Base-by-base conservation (phyloP, 1,140 invertebrate species). In the Sipha flava region DNA sequence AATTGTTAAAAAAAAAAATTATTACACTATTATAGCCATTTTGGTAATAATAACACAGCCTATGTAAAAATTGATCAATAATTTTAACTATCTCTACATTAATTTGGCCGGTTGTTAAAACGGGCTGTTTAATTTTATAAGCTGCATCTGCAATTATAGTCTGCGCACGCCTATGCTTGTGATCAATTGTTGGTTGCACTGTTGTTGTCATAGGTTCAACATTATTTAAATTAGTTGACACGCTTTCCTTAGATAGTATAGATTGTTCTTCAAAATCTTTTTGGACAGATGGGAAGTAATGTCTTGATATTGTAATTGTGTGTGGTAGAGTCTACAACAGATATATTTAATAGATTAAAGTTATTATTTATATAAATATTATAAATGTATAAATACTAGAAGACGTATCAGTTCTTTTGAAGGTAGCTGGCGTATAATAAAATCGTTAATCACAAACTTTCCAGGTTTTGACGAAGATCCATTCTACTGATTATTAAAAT, bases 371-470 rank as follows among this genome's bases (percentile, higher is more conserved):
- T 5, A 66, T 43, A 3, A 29, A 16, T 70, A 70, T 26, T 26
- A 40, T 12, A 64, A 68, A 45, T 31, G 47, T 10, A 3, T n/a
- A 5, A 23, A 57, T 77, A 77, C 73, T 7, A 59, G 73, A 43
- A 77, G 34, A 26, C 73, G 73, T 18, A 77, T 52, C 16, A 77
- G 34, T 57, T 77, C 73, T 59, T 77, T 52, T 40, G 52, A 2
- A 0, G 73, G 73, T 26, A 52, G 73, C 52, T 77, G 73, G 3
- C 52, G 73, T 43, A 77, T 59, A 1, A 77, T 77, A 40, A 77
- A 57, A 57, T 77, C 73, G 29, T 77, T 52, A 40, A 77, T 77
- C 5, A 37, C 73, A 59, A 77, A 77, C 59, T 77, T 52, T 77
- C 18, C 59, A 40, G 73, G 73, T 43, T 77, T 77, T n/a, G 73